Evolutionary conservation across 2,888 invertebrate genomes (phyloP).

Genomic region (Oxyteleia sp.): DNA sequence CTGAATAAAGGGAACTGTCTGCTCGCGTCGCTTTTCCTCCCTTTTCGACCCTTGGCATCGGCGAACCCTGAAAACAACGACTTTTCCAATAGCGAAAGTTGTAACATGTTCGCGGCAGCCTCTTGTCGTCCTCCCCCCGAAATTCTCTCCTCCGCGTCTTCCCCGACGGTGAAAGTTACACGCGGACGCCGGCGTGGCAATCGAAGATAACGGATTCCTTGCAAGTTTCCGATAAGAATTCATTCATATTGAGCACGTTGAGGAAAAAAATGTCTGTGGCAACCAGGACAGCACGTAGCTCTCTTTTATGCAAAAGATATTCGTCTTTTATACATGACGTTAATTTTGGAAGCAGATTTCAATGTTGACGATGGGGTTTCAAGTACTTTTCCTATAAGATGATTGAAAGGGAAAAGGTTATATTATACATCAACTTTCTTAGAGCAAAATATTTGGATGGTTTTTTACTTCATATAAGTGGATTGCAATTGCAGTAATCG

Average conservation of each 20-base stretch:
- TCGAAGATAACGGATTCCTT: constrained; percentile 63
- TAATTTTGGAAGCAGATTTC: too few species aligned
- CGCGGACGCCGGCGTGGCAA: constrained; percentile 51
- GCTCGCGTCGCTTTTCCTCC: constrained; percentile 24
- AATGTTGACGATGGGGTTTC: too few species aligned
- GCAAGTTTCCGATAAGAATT: constrained; percentile 64
- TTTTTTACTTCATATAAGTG: too few species aligned
- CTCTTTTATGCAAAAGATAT: too few species aligned
- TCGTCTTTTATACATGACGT: too few species aligned
- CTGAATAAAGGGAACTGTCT: constrained; percentile 39
- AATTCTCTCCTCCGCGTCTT: constrained; percentile 29
- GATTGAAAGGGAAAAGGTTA: too few species aligned
- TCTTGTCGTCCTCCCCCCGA: constrained; percentile 25
- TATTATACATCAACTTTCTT: too few species aligned
- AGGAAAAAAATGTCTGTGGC: too few species aligned
- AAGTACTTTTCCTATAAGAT: too few species aligned
- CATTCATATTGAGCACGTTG: constrained; percentile 52
- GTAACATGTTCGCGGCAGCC: constrained; percentile 49
- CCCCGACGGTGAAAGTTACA: constrained; percentile 66
- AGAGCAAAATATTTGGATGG: too few species aligned
- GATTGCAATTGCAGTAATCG: too few species aligned
- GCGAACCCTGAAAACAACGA: constrained; percentile 63
- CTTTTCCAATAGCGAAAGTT: constrained; percentile 74
- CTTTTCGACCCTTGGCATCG: constrained; percentile 32
- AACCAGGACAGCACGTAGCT: too few species aligned